A percentile compares a stretch with the other conserved stretches of the same genome.
Evolutionary conservation across 1,140 invertebrate genomes (phyloP).

Genomic region (Macrosteles quadrilineatus): DNA sequence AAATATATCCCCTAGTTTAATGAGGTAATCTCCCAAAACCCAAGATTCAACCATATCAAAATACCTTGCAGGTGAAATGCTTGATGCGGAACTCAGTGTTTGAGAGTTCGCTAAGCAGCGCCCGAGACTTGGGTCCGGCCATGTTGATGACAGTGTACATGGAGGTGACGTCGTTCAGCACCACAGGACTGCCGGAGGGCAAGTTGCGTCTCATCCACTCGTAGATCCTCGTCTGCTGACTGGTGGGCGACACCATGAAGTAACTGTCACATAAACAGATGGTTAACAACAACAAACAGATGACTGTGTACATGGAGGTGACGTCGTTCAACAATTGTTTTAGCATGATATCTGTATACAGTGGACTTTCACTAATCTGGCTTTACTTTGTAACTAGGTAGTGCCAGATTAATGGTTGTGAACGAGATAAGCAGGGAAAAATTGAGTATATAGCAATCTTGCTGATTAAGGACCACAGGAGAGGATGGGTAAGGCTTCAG

Average conservation of each 20-base stretch:
- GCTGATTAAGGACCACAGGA: too few relatives aligned
- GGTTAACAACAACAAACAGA: too few relatives aligned
- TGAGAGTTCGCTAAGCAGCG: slow-evolving; percentile 86
- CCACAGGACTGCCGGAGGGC: slow-evolving; percentile 74
- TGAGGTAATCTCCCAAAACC: too few relatives aligned
- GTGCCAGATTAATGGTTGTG: too few relatives aligned
- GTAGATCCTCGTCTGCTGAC: slow-evolving; percentile 93
- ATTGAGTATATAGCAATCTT: too few relatives aligned
- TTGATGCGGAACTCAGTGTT: slow-evolving; percentile 86
- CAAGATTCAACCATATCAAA: too few relatives aligned
- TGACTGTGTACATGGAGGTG: slow-evolving; percentile 96
- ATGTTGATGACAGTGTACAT: slow-evolving; percentile 97
- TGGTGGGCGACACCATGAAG: slow-evolving; percentile 98
- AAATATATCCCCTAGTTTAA: too few relatives aligned
- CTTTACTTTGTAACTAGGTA: too few relatives aligned
- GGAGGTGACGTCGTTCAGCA: slow-evolving; percentile 91
- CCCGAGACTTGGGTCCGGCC: slow-evolving; percentile 90
- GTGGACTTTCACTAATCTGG: too few relatives aligned
- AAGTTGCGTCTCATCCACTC: slow-evolving; percentile 89
- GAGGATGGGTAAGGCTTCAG: too few relatives aligned
- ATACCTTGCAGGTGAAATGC: slow-evolving; percentile 88
- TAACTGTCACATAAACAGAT: slow-evolving; percentile 66
- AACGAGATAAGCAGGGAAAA: too few relatives aligned
- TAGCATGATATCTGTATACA: too few relatives aligned
- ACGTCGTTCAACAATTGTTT: slow-evolving; percentile 91